Evolutionary conservation across 2,113 vertebrate genomes (phyloP).

Genomic region (Aplodontia rufa): DNA sequence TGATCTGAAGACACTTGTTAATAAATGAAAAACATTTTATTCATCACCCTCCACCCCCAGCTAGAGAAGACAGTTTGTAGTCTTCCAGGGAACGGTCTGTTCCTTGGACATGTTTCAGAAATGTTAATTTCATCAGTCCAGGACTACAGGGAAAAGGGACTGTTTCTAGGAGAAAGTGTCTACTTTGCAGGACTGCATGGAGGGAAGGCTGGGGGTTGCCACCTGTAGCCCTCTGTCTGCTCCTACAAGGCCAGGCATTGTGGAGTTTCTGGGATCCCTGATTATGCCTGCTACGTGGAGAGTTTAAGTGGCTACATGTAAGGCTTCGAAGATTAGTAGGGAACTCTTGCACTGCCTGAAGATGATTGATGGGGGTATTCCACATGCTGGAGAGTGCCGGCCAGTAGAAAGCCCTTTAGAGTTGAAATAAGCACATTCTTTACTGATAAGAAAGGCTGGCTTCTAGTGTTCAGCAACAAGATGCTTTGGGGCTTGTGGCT

Average conservation of each 20-base stretch:
- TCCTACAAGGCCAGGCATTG: constrained; percentile 30
- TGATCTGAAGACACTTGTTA: constrained; percentile 45
- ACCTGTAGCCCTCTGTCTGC: not conserved
- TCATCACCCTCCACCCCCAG: constrained; percentile 32
- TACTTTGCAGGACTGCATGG: not conserved
- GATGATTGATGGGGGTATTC: constrained; percentile 6
- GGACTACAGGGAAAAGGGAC: constrained; percentile 38
- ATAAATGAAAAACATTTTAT: constrained; percentile 72
- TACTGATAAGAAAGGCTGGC: constrained; percentile 33
- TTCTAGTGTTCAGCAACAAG: not conserved
- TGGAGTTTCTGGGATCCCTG: constrained; percentile 64
- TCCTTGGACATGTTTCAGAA: constrained; percentile 63
- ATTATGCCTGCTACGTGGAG: constrained; percentile 26
- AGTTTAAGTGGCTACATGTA: constrained; percentile 57
- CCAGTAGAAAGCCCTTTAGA: not conserved
- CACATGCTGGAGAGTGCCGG: not conserved
- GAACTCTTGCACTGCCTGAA: constrained; percentile 6
- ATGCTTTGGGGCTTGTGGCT: not conserved
- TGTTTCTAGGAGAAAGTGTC: not conserved
- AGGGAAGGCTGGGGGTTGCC: not conserved
- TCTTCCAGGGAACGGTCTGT: constrained; percentile 65
- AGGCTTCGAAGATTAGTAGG: constrained; percentile 53
- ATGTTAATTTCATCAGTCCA: constrained; percentile 72
- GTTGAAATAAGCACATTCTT: constrained; percentile 65
- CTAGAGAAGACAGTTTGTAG: constrained; percentile 46